phyloP scores from a whole-genome alignment of 2,888 invertebrate genomes.

The Octonoba sinensis region DNA sequence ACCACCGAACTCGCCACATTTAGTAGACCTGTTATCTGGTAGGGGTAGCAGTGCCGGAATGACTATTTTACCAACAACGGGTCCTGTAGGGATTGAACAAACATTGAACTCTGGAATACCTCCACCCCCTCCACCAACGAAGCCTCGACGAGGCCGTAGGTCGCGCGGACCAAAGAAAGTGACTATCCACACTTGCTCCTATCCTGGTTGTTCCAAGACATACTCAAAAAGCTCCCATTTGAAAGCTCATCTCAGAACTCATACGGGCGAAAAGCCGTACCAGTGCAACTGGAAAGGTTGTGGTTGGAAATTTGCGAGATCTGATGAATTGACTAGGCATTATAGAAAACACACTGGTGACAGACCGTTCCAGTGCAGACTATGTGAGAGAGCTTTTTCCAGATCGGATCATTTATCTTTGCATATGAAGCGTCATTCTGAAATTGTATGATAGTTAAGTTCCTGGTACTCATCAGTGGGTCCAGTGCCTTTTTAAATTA shows the following conservation, averaged over 20 bases:
- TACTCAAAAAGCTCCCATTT: conserved; percentile 78
- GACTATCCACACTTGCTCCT: conserved; percentile 74
- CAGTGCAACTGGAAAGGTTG: conserved; percentile 77
- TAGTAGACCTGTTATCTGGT: conserved; percentile 86
- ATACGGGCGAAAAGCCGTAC: conserved; percentile 79
- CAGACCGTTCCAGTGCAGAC: conserved; percentile 77
- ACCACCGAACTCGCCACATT: conserved; percentile 69
- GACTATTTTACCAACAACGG: conserved; percentile 43
- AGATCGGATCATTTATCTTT: conserved; percentile 78
- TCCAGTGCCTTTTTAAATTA: conserved; percentile 17
- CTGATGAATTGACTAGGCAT: conserved; percentile 77
- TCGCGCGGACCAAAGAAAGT: conserved; percentile 73
- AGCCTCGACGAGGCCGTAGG: conserved; percentile 65
- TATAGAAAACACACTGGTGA: conserved; percentile 76
- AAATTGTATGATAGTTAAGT: conserved; percentile 60
- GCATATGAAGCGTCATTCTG: conserved; percentile 77
- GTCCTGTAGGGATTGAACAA: conserved; percentile 43
- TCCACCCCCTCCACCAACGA: conserved; percentile 50
- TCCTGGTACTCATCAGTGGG: conserved; percentile 20
- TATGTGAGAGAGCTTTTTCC: conserved; percentile 78
- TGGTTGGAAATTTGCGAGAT: conserved; percentile 77
- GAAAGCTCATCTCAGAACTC: conserved; percentile 77
- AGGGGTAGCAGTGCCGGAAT: conserved; percentile 71
- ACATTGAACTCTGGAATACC: conserved; percentile 27
- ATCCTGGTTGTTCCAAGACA: conserved; percentile 76